phyloP scores from a whole-genome alignment of 2,113 vertebrate genomes.

The Oncorhynchus kisutch region DNA sequence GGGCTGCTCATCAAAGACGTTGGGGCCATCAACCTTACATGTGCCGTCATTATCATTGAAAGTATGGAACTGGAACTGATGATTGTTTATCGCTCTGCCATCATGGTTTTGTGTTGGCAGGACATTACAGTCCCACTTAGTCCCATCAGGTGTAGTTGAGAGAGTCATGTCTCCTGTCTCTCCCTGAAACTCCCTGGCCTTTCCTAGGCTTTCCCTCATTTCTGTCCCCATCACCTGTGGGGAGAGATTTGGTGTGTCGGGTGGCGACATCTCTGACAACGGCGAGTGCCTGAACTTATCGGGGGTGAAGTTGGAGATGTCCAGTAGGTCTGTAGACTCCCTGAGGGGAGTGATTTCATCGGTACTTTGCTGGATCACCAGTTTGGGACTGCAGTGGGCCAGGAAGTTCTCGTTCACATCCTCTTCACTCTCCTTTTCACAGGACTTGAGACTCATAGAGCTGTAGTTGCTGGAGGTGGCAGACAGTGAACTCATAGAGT shows the following conservation, averaged over 20 bases:
- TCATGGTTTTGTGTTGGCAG: conserved; percentile 69
- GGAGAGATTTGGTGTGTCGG: conserved; percentile 86
- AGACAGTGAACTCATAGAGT: conserved; percentile 83
- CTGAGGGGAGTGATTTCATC: conserved; percentile 85
- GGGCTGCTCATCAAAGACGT: conserved; percentile 75
- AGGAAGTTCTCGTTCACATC: conserved; percentile 87
- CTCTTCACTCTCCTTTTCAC: conserved; percentile 84
- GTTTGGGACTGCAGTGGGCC: conserved; percentile 88
- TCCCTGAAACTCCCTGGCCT: conserved; percentile 74
- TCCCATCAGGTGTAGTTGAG: conserved; percentile 69
- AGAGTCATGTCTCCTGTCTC: conserved; percentile 72
- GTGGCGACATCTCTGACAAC: conserved; percentile 85
- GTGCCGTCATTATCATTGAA: conserved; percentile 84
- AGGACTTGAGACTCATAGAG: conserved; percentile 84
- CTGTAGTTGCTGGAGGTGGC: conserved; percentile 85
- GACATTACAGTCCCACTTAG: conserved; percentile 79
- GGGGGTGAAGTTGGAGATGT: conserved; percentile 90
- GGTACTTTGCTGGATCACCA: conserved; percentile 87
- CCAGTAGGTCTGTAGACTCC: conserved; percentile 86
- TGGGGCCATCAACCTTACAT: conserved; percentile 75
- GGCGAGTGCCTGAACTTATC: conserved; percentile 89
- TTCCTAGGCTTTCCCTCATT: conserved; percentile 70
- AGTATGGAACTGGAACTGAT: conserved; percentile 87
- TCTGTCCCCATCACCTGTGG: conserved; percentile 80
- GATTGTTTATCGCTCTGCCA: conserved; percentile 77